Conservation (phyloP, 2,888 invertebrate genomes). For the Heteromurus nitidus region DNA sequence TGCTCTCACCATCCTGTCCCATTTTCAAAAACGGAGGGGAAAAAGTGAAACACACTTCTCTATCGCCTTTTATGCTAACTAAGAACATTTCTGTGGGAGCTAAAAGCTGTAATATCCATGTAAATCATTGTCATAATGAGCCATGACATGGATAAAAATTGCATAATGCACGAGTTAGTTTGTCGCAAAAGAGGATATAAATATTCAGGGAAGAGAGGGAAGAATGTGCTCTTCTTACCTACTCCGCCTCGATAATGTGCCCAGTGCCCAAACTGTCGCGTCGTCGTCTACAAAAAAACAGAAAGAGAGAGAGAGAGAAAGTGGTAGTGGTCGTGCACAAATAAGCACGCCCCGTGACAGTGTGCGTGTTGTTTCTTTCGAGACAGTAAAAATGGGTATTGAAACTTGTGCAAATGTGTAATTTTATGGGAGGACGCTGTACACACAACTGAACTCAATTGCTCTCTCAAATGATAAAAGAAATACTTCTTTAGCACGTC, state of each 20-base stretch:
- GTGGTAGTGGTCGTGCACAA: too few relatives aligned
- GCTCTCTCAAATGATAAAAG: too few relatives aligned
- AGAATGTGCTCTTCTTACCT: neutral
- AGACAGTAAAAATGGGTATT: neutral
- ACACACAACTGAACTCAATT: too few relatives aligned
- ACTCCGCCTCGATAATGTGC: too few relatives aligned
- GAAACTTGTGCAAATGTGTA: slow-evolving; percentile 41
- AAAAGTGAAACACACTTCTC: neutral
- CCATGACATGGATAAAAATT: slow-evolving; percentile 52
- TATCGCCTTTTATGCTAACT: slow-evolving; percentile 12
- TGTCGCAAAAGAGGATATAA: too few relatives aligned
- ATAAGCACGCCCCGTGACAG: too few relatives aligned
- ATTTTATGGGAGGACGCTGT: slow-evolving; percentile 21
- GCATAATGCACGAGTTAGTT: slow-evolving; percentile 34
- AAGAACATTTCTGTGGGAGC: slow-evolving; percentile 33
- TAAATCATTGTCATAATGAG: slow-evolving; percentile 61
- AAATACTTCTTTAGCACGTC: too few relatives aligned
- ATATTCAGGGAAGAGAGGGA: too few relatives aligned
- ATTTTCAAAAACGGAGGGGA: neutral
- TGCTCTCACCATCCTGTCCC: slow-evolving; percentile 7
- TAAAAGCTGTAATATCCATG: slow-evolving; percentile 52
- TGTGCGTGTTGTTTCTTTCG: neutral
- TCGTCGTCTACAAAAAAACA: too few relatives aligned
- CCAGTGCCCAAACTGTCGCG: slow-evolving; percentile 1
- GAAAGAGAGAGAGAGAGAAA: too few relatives aligned